Evolutionary conservation across 2,888 invertebrate species (phyloP).

Genomic region (Amblyjoppa proteus): DNA sequence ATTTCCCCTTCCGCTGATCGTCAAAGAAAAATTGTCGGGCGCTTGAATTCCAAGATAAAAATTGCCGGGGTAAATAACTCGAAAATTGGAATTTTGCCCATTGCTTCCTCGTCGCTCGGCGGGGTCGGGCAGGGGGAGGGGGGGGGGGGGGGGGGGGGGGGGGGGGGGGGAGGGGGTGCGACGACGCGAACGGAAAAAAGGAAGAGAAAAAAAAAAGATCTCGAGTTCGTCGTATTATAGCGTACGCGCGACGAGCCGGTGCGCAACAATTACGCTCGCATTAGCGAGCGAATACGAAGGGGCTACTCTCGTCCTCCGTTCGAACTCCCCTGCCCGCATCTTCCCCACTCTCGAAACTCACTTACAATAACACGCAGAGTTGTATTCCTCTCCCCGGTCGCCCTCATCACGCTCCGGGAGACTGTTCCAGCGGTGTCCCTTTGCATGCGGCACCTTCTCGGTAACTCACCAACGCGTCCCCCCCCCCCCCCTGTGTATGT

Average conservation of each 20-base stretch:
- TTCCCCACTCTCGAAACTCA: background rate
- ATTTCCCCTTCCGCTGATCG: background rate
- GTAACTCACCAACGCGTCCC: slow-evolving; percentile 69
- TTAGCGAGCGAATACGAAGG: slow-evolving; percentile 6
- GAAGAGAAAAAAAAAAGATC: background rate
- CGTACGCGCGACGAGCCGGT: slow-evolving; percentile 4
- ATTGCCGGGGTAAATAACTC: background rate
- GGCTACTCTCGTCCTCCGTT: slow-evolving; percentile 19
- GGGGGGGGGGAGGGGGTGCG: no score
- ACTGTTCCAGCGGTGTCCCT: slow-evolving; percentile 51
- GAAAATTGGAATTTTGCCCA: background rate
- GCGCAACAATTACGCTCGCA: slow-evolving; percentile 23
- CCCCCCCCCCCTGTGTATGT: background rate
- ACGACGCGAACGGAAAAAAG: background rate
- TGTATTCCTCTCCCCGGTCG: slow-evolving; percentile 4
- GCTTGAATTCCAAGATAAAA: background rate
- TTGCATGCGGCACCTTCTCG: slow-evolving; percentile 61
- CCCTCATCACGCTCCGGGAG: slow-evolving; percentile 46
- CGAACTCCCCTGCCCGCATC: slow-evolving; percentile 14
- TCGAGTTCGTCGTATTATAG: background rate
- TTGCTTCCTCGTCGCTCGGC: background rate
- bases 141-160: no score
- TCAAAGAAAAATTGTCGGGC: background rate
- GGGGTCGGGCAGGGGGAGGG: no score
- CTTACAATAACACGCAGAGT: background rate